Base-by-base conservation (phyloP, 2,888 invertebrate genomes). In the Pantelozetes paolii region DNA sequence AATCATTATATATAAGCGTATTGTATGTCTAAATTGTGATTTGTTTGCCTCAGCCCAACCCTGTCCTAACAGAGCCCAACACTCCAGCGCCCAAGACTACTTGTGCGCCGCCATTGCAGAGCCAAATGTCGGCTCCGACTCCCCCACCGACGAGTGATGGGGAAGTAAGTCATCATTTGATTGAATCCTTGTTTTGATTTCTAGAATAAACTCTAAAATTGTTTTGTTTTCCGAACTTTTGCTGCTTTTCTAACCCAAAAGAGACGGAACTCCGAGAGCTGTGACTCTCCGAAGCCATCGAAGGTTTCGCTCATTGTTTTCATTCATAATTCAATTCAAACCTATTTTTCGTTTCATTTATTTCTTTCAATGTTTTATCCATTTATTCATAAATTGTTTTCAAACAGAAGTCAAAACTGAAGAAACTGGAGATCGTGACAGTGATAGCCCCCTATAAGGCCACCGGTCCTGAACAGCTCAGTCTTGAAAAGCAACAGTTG, bases 381-480 rank as follows among this genome's bases (percentile, higher is more conserved):
- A 13, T 48, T 45, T 15, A 18, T 40, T 71, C 54, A 23, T n/a
- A 9, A 8, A 30, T 42, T 8, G 18, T 36, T 36, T 75, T 76
- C 42, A 73, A 76, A 30, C 80, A 86, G 86, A 86, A 87, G 77
- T 54, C 75, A 11, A 75, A 72, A 57, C 82, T 78, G 71, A 89
- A 89, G 81, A 91, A 92, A 83, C 89, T 90, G 71, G 96, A 97
- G 84, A 91, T 97, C 76, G 97, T 94, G 0, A 92, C 92, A 81
- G 96, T 95, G 1, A 89, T 97, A 75, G 96, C 96, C 0, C 89
- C 90, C 6, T 98, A 95, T 81, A 90, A 92, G 77, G 93, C 95
- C 0, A 91, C 84, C 72, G 95, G 95, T 79, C 83, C 89, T 0
- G 98, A 98, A 80, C 99, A 99, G 82, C 85, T 99, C 54, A 90